Base-by-base conservation (phyloP, 2,113 vertebrate species). In the Accipiter virgatus region DNA sequence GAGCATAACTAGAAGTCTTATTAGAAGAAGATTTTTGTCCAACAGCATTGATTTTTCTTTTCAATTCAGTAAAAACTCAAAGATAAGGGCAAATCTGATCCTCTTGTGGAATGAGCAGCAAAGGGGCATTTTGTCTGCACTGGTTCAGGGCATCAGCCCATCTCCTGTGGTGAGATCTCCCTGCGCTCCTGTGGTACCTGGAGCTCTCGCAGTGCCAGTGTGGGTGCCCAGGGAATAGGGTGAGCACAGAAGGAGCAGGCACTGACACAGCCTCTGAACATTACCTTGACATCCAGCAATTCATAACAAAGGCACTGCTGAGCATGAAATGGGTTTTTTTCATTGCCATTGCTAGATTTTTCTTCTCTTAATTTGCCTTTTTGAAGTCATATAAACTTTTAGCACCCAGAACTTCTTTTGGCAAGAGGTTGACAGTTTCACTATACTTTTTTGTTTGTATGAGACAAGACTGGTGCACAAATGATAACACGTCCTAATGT, bases 321-420 rank as follows among this genome's bases (percentile, higher is more conserved):
- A 93, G 13, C 10, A 32, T 7, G 6, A 36, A 13, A 62, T 0
- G 2, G 3, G 0, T 0, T 15, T 75, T 45, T 62, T 88, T 65
- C 11, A 9, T 18, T 84, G 32, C 16, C 43, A 23, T 61, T 73
- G 40, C 10, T 79, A 71, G 22, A 34, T 36, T 81, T 81, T 66
- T 66, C 10, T 71, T 74, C n/a, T 84, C 36, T 38, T 70, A n/a
- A 71, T 74, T 74, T 87, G 42, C 6, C 43, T 88, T 82, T 90
- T 85, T 32, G 12, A 82, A 47, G 7, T 1, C 21, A 48, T 27
- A 17, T 4, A 52, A 9, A 56, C 7, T 82, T 86, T 85, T 68
- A 86, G 36, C 26, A 75, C 8, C 6, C 10, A 75, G 14, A 75
- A 47, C 18, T 25, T n/a, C 5, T 89, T 91, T 55, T 40, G 34